Evolutionary conservation across 1,140 invertebrate species (phyloP).

Genomic region (Megalopta genalis): DNA sequence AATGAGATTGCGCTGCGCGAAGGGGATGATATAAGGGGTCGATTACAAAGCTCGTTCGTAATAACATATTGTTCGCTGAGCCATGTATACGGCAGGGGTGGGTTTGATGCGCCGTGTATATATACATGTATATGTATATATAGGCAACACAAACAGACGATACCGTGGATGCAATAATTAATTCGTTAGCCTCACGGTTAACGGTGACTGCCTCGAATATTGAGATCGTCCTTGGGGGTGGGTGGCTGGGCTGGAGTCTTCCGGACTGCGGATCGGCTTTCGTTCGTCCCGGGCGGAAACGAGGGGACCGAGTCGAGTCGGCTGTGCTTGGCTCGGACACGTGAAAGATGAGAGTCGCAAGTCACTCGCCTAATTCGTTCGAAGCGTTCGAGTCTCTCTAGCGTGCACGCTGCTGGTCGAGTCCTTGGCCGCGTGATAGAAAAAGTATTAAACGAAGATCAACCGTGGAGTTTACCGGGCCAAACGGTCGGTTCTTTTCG

Average conservation of each 20-base stretch:
- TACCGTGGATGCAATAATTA: conserved; percentile 20
- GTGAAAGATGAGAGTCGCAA: conserved; percentile 32
- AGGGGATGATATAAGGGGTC: conserved; percentile 71
- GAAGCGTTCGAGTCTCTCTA: conserved; percentile 20
- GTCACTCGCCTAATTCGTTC: conserved; percentile 45
- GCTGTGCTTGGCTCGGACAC: neutral
- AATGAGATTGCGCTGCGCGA: conserved; percentile 77
- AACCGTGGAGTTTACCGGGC: conserved; percentile 11
- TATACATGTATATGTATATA: neutral
- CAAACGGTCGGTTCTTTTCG: conserved; percentile 30
- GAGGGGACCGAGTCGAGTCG: neutral
- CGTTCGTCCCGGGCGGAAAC: neutral
- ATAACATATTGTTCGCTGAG: conserved; percentile 69
- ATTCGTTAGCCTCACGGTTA: neutral
- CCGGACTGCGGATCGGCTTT: neutral
- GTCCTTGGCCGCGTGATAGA: neutral
- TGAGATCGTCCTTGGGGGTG: neutral
- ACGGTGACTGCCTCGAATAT: neutral
- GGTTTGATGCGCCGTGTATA: conserved; percentile 2
- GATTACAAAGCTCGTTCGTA: conserved; percentile 72
- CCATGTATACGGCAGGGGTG: conserved; percentile 33
- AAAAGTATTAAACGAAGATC: conserved; percentile 32
- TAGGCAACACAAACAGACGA: conserved; percentile 22
- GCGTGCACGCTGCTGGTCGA: conserved; percentile 1
- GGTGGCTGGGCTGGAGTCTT: neutral